phyloP scores from a whole-genome alignment of 1,140 invertebrate species.

The Amphibalanus amphitrite region DNA sequence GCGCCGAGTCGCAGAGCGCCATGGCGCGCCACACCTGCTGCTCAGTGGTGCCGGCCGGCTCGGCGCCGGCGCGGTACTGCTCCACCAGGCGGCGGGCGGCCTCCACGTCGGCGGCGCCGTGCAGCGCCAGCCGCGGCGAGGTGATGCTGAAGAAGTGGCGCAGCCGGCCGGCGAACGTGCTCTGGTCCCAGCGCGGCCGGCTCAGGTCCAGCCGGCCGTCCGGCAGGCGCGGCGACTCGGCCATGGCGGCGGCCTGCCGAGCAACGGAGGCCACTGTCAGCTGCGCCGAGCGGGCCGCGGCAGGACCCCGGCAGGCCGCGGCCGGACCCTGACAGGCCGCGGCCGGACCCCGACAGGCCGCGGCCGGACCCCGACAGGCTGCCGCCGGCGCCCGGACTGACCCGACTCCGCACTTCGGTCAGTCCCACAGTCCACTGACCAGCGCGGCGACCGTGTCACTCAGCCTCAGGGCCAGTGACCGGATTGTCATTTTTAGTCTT shows the following conservation, averaged over 20 bases:
- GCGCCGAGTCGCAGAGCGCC: constrained; percentile 65
- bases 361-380: no score
- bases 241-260: neutral
- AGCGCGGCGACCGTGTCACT: no score
- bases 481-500: no score
- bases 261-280: neutral
- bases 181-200: constrained; percentile 5
- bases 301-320: neutral
- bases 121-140: neutral
- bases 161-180: constrained; percentile 5
- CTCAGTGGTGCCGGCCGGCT: constrained; percentile 34
- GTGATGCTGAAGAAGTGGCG: constrained; percentile 5
- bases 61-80: neutral
- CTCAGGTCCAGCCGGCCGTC: constrained; percentile 1
- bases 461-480: no score
- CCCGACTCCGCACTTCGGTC: neutral
- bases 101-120: neutral
- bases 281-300: neutral
- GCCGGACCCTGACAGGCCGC: neutral
- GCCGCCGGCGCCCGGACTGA: neutral
- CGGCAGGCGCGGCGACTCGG: neutral
- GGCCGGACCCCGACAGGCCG: neutral
- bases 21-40: constrained; percentile 57
- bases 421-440: neutral
- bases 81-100: neutral